Percentiles rank a stretch among this genome's conserved stretches.
These are phyloP conservation scores for Darevskia nairensis DNA, from an alignment of 2,797 vertebrate species.

Conservation along the genomic window DNA sequence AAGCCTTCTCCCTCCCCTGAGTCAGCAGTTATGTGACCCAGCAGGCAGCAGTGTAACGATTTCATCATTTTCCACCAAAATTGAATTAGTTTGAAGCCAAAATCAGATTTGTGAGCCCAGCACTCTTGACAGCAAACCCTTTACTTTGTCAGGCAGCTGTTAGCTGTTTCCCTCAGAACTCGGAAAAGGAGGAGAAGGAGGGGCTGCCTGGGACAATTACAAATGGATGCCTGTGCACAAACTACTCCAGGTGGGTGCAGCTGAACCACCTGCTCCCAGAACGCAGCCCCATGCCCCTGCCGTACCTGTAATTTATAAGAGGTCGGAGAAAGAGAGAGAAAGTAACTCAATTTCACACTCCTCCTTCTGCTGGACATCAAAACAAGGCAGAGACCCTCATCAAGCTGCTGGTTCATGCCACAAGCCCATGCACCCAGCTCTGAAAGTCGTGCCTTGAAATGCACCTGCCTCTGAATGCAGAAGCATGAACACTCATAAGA, in stretches of 20 bases:
- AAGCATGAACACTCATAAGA: neutral
- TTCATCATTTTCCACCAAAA: conserved; percentile 76
- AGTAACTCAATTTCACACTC: neutral
- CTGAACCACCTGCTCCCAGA: conserved; percentile 35
- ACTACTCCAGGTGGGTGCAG: neutral
- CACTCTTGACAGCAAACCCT: conserved; percentile 75
- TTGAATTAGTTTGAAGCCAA: conserved; percentile 79
- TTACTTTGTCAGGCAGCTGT: conserved; percentile 79
- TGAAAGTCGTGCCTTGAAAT: neutral
- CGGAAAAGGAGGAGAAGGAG: conserved; percentile 21
- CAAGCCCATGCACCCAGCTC: neutral
- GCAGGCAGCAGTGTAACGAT: conserved; percentile 75
- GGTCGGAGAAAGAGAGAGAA: neutral
- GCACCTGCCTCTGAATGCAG: neutral
- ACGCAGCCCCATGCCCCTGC: neutral
- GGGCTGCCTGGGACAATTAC: conserved; percentile 30
- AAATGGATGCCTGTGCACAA: conserved; percentile 24
- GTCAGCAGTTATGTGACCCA: conserved; percentile 66
- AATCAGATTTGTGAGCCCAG: conserved; percentile 76
- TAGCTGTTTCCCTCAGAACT: conserved; percentile 66
- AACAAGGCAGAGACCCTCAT: neutral
- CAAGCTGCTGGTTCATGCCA: neutral
- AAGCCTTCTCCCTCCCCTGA: neutral
- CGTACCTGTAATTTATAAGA: neutral
- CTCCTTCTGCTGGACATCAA: neutral